A percentile compares a stretch with the other conserved stretches of the same genome.
phyloP scores from a whole-genome alignment of 2,113 vertebrate genomes.

The Mobula birostris region DNA sequence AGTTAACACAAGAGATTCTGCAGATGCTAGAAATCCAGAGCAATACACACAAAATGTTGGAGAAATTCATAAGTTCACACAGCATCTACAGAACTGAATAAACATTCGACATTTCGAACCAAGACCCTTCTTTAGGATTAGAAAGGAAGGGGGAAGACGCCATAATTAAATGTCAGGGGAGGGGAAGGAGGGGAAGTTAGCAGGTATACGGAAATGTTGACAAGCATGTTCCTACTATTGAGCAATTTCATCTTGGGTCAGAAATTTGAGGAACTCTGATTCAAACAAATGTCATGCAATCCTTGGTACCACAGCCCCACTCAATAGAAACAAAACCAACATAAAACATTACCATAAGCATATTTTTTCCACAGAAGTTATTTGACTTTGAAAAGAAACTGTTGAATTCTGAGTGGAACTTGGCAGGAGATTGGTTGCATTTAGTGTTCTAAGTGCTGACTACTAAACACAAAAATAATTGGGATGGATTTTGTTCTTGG shows the following conservation, averaged over 20 bases:
- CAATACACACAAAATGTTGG: too few species aligned
- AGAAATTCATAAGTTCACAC: too few species aligned
- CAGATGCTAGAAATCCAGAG: too few species aligned
- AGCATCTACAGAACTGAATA: too few species aligned
- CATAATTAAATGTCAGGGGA: too few species aligned
- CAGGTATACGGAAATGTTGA: background rate
- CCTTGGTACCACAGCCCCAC: background rate
- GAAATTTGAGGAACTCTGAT: constrained; percentile 1
- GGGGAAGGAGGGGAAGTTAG: too few species aligned
- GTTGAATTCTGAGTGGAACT: background rate
- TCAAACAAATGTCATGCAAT: background rate
- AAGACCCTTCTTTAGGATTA: too few species aligned
- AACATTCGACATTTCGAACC: too few species aligned
- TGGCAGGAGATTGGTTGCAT: background rate
- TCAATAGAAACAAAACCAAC: background rate
- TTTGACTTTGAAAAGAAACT: background rate
- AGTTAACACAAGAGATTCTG: too few species aligned
- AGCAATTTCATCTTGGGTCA: background rate
- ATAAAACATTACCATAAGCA: background rate
- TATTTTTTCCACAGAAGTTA: constrained; percentile 1
- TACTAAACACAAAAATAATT: background rate
- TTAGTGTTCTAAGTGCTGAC: background rate
- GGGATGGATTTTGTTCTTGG: constrained; percentile 2
- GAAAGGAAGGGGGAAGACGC: too few species aligned
- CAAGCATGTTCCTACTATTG: background rate